Conservation (phyloP, 2,113 vertebrate genomes). For the Piaya cayana region DNA sequence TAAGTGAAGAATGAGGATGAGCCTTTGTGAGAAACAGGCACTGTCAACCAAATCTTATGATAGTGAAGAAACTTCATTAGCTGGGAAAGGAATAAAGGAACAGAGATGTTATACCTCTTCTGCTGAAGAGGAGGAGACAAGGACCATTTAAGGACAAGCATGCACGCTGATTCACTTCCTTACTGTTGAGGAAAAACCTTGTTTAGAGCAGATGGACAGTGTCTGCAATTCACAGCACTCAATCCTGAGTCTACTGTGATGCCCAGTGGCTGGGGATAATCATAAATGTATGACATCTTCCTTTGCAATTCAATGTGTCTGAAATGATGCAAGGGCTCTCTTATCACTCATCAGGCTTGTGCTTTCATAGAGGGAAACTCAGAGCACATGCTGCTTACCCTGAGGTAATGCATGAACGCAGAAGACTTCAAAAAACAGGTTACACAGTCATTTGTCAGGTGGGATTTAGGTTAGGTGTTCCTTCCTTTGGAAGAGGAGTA, state of each 20-base stretch:
- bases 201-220: not conserved
- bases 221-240: not conserved
- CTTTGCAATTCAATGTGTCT: not conserved
- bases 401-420: not conserved
- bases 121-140: not conserved
- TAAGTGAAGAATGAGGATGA: not conserved
- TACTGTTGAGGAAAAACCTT: not conserved
- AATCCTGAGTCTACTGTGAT: not conserved
- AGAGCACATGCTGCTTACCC: not conserved
- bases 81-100: not conserved
- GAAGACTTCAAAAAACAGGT: not conserved
- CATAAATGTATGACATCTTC: not conserved
- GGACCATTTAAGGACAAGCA: not conserved
- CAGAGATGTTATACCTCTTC: not conserved
- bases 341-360: not conserved
- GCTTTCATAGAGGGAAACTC: not conserved
- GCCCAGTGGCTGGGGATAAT: rapidly evolving
- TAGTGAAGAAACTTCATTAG: not conserved
- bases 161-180: not conserved
- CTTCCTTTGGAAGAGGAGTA: not conserved
- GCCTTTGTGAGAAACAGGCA: not conserved
- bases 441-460: not conserved
- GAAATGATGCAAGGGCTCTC: not conserved
- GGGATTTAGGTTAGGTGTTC: not conserved
- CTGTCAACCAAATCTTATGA: not conserved